Evolutionary conservation across 92 coral and sea anemone genomes (phyloP).

Genomic region (Palythoa heliodiscus): DNA sequence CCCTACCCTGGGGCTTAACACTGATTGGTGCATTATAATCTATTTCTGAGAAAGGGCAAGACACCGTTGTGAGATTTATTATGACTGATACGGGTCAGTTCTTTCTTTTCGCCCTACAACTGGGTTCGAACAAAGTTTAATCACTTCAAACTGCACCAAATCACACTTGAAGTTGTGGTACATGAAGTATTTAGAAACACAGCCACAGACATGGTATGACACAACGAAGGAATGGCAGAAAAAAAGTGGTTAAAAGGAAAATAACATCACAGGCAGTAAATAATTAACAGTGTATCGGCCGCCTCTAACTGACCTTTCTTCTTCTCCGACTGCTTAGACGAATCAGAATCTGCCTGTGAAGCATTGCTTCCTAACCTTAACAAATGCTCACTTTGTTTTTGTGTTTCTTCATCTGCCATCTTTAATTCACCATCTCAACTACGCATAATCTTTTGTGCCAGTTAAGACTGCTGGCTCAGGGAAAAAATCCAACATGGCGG

Average conservation of each 20-base stretch:
- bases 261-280: no score
- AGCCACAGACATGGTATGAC: no score
- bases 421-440: constrained; percentile 41
- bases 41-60: no score
- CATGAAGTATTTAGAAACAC: no score
- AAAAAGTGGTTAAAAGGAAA: neutral
- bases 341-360: neutral
- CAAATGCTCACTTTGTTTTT: neutral
- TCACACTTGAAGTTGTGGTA: no score
- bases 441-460: constrained; percentile 35
- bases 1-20: no score
- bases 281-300: neutral
- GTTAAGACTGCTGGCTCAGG: constrained; percentile 64
- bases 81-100: no score
- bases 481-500: constrained; percentile 72
- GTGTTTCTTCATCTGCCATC: constrained; percentile 83
- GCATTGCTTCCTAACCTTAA: neutral
- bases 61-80: no score
- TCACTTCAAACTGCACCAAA: no score
- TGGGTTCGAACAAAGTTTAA: no score
- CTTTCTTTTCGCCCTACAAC: no score
- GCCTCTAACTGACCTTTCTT: constrained; percentile 4
- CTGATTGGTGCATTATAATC: no score
- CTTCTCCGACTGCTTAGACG: constrained; percentile 23
- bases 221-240: neutral